phyloP scores from a whole-genome alignment of 2,113 vertebrate species.

The Willisornis vidua region DNA sequence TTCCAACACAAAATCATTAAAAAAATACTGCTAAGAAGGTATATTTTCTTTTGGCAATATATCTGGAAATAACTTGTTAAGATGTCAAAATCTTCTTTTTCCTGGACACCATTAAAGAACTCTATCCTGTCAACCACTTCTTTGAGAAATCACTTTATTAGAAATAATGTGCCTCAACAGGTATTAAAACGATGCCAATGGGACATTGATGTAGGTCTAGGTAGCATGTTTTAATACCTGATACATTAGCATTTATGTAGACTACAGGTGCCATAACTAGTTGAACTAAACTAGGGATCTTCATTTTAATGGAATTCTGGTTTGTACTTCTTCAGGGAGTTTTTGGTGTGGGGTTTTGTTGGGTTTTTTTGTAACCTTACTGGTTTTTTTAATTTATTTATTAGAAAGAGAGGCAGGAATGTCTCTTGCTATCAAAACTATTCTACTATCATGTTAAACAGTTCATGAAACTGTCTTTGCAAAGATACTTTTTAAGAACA shows the following conservation, averaged over 20 bases:
- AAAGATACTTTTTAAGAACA: neutral
- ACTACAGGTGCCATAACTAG: conserved; percentile 20
- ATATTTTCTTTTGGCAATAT: neutral
- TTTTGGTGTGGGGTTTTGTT: neutral
- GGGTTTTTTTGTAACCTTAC: neutral
- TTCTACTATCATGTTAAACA: neutral
- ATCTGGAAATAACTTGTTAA: neutral
- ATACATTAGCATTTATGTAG: conserved; percentile 52
- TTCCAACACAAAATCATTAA: neutral
- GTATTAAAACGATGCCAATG: neutral
- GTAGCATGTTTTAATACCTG: conserved; percentile 30
- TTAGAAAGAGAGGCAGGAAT: neutral
- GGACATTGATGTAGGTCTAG: neutral
- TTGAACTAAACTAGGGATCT: conserved; percentile 5
- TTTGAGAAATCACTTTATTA: conserved; percentile 1
- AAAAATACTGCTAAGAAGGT: neutral
- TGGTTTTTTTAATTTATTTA: neutral
- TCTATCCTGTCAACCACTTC: neutral
- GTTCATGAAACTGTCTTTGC: neutral
- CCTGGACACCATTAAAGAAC: neutral
- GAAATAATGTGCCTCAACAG: neutral
- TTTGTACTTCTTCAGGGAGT: neutral
- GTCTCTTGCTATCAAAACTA: neutral
- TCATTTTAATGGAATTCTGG: conserved; percentile 10
- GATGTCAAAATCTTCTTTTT: neutral